Conservation (phyloP, 2,888 invertebrate genomes). For the Volucella zonaria region DNA sequence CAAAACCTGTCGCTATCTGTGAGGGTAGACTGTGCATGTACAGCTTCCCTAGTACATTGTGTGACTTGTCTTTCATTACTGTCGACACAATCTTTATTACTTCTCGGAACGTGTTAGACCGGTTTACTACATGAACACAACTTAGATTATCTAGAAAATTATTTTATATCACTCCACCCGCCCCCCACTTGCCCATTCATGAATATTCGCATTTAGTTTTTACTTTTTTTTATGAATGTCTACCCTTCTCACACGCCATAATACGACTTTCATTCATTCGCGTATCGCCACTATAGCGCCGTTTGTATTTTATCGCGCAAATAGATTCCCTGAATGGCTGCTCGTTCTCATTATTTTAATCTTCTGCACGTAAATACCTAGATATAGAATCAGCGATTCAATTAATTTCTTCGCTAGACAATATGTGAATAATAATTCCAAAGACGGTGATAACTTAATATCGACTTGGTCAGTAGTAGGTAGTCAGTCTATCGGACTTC, state of each 20-base stretch:
- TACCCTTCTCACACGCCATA: not conserved
- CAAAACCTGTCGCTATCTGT: too few relatives aligned
- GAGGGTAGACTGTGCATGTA: too few relatives aligned
- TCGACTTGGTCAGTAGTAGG: not conserved
- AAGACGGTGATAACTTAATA: slow-evolving; percentile 4
- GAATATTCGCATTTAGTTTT: not conserved
- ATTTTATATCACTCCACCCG: slow-evolving; percentile 6
- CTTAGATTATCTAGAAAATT: slow-evolving; percentile 23
- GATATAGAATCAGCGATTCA: slow-evolving; percentile 37
- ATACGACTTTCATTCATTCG: slow-evolving; percentile 12
- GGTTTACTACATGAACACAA: slow-evolving; percentile 10
- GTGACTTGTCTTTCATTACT: slow-evolving; percentile 8
- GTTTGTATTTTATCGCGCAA: not conserved
- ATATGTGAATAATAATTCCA: slow-evolving; percentile 31
- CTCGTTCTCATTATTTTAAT: slow-evolving; percentile 34
- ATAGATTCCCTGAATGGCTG: slow-evolving; percentile 42
- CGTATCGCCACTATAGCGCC: not conserved
- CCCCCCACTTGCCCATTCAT: not conserved
- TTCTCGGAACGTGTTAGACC: slow-evolving; percentile 36
- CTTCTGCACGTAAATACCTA: slow-evolving; percentile 38
- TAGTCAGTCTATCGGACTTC: slow-evolving; percentile 10
- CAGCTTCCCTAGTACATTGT: not conserved
- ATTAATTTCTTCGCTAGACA: slow-evolving; percentile 18
- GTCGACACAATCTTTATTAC: slow-evolving; percentile 6
- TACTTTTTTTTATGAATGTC: not conserved